Evolutionary conservation across 2,113 vertebrate species (phyloP).

Genomic region (Xenopus tropicalis): DNA sequence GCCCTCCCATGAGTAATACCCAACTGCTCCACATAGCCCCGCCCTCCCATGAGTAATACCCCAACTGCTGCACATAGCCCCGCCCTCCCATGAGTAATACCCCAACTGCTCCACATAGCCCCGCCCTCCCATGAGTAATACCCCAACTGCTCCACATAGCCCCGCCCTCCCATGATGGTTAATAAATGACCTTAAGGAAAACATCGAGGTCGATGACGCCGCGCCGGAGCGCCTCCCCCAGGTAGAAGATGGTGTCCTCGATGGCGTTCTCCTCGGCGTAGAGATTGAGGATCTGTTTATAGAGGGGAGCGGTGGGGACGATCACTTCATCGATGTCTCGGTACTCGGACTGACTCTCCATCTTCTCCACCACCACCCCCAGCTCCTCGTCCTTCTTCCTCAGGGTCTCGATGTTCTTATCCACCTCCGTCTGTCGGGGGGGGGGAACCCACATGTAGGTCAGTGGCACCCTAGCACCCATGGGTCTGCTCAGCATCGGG

Average conservation of each 20-base stretch:
- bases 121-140: too few species aligned
- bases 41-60: too few species aligned
- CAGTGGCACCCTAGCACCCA: too few species aligned
- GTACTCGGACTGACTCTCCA: constrained; percentile 98
- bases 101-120: too few species aligned
- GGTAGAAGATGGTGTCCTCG: constrained; percentile 98
- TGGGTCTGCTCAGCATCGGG: too few species aligned
- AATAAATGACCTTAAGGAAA: constrained; percentile 82
- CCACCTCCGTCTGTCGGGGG: constrained; percentile 81
- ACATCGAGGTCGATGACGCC: constrained; percentile 97
- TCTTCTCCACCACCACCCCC: constrained; percentile 93
- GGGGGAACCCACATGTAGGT: not conserved
- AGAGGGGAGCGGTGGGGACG: constrained; percentile 92
- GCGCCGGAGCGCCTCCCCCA: constrained; percentile 90
- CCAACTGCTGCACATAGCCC: too few species aligned
- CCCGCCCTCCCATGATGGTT: too few species aligned
- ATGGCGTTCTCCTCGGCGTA: constrained; percentile 98
- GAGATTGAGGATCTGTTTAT: constrained; percentile 97
- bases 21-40: too few species aligned
- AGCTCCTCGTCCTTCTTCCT: constrained; percentile 97
- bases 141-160: too few species aligned
- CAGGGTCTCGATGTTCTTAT: constrained; percentile 93
- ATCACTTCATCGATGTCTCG: constrained; percentile 98
- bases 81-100: too few species aligned
- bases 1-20: too few species aligned